Conservation (phyloP, 2,888 invertebrate species). For the Philereme vetulata region DNA sequence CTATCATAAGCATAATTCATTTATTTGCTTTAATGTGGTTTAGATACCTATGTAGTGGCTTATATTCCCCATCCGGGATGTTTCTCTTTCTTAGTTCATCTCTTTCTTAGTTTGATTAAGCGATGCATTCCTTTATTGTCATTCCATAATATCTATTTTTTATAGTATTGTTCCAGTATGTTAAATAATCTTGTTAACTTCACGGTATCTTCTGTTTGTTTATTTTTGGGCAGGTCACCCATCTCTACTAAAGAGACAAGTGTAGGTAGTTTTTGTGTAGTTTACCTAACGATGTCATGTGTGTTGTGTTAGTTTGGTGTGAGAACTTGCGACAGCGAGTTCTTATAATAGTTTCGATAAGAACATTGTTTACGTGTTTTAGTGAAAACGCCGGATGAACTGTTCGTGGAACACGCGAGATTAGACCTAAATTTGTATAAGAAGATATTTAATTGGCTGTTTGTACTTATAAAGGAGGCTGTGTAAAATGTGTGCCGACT, state of each 20-base stretch:
- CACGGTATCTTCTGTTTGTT: background rate
- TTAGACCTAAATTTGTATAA: slow-evolving; percentile 53
- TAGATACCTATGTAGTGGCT: too few relatives aligned
- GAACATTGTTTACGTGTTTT: slow-evolving; percentile 59
- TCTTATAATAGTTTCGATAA: slow-evolving; percentile 53
- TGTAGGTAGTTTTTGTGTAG: slow-evolving; percentile 35
- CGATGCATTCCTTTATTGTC: too few relatives aligned
- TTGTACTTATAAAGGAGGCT: slow-evolving; percentile 68
- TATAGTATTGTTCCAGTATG: too few relatives aligned
- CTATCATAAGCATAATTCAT: background rate
- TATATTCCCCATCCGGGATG: too few relatives aligned
- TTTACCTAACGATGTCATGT: slow-evolving; percentile 35
- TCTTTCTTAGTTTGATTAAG: too few relatives aligned
- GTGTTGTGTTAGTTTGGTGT: slow-evolving; percentile 41
- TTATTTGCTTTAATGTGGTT: too few relatives aligned
- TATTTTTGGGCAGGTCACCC: slow-evolving; percentile 19
- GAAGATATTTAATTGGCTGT: slow-evolving; percentile 68
- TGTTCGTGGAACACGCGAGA: slow-evolving; percentile 80
- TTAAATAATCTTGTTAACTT: background rate
- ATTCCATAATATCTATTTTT: too few relatives aligned
- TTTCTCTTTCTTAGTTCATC: too few relatives aligned
- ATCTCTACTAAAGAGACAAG: slow-evolving; percentile 22
- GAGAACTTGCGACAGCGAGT: slow-evolving; percentile 75
- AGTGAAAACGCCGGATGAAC: slow-evolving; percentile 59
- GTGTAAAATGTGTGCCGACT: background rate